Percentiles rank a stretch among this genome's conserved stretches.
Conservation (phyloP, 2,888 invertebrate genomes). For the Epiperipatus broadwayi region DNA sequence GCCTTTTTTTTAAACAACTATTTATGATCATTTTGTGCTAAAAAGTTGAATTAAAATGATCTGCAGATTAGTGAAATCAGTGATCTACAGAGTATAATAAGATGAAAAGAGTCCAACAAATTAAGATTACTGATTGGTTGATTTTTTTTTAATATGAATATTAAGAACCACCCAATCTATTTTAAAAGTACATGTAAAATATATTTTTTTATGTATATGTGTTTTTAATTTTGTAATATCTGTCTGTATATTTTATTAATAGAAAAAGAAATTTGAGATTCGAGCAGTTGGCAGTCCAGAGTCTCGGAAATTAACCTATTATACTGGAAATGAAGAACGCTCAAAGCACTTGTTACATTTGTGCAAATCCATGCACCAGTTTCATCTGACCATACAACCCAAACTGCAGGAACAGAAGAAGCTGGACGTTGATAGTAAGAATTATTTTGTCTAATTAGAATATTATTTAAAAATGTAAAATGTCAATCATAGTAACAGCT, state of each 20-base stretch:
- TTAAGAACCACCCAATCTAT: too few relatives aligned
- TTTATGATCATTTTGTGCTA: too few relatives aligned
- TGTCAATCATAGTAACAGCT: neutral
- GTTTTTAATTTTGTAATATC: too few relatives aligned
- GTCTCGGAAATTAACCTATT: conserved; percentile 48
- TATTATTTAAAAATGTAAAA: neutral
- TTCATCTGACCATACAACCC: conserved; percentile 69
- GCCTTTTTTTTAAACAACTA: too few relatives aligned
- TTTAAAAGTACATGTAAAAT: too few relatives aligned
- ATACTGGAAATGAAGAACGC: conserved; percentile 77
- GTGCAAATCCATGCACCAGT: conserved; percentile 78
- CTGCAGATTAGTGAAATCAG: too few relatives aligned
- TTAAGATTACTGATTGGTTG: too few relatives aligned
- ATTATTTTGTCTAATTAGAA: neutral
- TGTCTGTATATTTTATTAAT: conserved; percentile 21
- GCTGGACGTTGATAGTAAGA: conserved; percentile 55
- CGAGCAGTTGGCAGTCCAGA: conserved; percentile 53
- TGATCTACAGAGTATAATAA: too few relatives aligned
- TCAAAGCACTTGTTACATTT: conserved; percentile 69
- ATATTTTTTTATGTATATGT: too few relatives aligned
- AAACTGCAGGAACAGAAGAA: conserved; percentile 59
- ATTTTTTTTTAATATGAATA: too few relatives aligned
- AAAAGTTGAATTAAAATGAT: too few relatives aligned
- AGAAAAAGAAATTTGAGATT: conserved; percentile 89
- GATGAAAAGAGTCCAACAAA: too few relatives aligned